A percentile compares a stretch with the other conserved stretches of the same genome.
phyloP scores from a whole-genome alignment of 37 sponge, comb jelly and placozoan species.

The Spongilla lacustris region DNA sequence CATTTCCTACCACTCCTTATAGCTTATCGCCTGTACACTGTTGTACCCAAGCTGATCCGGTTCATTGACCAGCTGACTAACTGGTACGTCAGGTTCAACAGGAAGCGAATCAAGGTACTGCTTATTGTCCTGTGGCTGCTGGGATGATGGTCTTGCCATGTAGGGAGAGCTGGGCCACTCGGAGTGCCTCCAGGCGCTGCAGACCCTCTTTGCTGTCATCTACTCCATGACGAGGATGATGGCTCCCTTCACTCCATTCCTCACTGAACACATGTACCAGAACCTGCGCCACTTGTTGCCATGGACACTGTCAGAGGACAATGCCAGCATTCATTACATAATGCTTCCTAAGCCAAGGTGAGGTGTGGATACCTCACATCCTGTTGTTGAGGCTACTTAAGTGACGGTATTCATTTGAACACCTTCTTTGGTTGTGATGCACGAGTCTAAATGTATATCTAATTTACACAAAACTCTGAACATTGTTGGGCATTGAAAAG shows the following conservation, averaged over 20 bases:
- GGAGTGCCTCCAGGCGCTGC: slow-evolving; percentile 76
- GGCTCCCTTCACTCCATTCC: slow-evolving; percentile 98
- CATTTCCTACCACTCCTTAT: no score
- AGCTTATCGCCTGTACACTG: slow-evolving; percentile 96
- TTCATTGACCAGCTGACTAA: slow-evolving; percentile 96
- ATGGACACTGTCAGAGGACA: slow-evolving; percentile 41
- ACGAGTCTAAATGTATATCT: no score
- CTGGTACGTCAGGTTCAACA: slow-evolving; percentile 98
- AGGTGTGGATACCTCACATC: no score
- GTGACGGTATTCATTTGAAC: no score
- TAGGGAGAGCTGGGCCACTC: slow-evolving; percentile 78
- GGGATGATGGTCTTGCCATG: background rate
- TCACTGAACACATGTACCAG: slow-evolving; percentile 96
- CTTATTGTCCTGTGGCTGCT: background rate
- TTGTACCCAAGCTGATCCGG: slow-evolving; percentile 87
- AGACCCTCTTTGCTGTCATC: slow-evolving; percentile 87
- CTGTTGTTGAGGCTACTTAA: no score
- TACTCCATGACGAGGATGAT: slow-evolving; percentile 89
- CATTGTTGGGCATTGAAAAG: no score
- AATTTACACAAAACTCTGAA: no score
- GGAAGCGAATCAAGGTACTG: slow-evolving; percentile 86
- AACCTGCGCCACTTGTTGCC: slow-evolving; percentile 65
- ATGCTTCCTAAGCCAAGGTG: slow-evolving; percentile 86
- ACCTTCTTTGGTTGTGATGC: no score
- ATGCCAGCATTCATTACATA: slow-evolving; percentile 84